phyloP scores from a whole-genome alignment of 2,797 vertebrate genomes.

The Microchirus variegatus region DNA sequence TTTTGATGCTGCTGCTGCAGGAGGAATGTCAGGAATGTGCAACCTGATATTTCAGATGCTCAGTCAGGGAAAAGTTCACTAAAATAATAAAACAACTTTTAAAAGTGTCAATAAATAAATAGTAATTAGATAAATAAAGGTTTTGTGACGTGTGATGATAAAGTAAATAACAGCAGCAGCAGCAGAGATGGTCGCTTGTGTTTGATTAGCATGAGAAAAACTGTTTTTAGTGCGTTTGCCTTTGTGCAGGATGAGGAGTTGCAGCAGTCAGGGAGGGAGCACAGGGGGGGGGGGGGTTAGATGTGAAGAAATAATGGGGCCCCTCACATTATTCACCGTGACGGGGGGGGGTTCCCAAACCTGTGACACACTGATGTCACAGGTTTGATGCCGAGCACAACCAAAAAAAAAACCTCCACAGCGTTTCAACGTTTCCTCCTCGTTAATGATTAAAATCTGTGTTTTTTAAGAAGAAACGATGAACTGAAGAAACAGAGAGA shows the following conservation, averaged over 20 bases:
- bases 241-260: constrained; percentile 92
- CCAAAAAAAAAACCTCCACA: constrained; percentile 47
- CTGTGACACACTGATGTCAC: constrained; percentile 84
- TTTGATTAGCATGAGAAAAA: constrained; percentile 95
- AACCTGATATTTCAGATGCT: too few species aligned
- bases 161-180: too few species aligned
- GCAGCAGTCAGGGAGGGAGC: constrained; percentile 87
- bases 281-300: constrained; percentile 74
- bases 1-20: too few species aligned
- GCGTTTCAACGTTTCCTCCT: constrained; percentile 48
- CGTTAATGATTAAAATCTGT: constrained; percentile 7
- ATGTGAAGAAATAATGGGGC: constrained; percentile 84
- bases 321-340: constrained; percentile 88
- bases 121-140: too few species aligned
- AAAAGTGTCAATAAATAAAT: too few species aligned
- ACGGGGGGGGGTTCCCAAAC: constrained; percentile 84
- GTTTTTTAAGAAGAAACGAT: constrained; percentile 6
- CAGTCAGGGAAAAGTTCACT: too few species aligned
- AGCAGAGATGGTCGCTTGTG: constrained; percentile 70
- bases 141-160: constrained; percentile 64
- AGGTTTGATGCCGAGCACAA: too few species aligned
- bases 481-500: constrained; percentile 27
- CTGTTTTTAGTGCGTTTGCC: constrained; percentile 90
- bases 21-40: too few species aligned
- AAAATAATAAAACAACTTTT: too few species aligned